These are phyloP conservation scores for Colostygia pectinataria DNA, from an alignment of 2,888 invertebrate species.

Conservation along the genomic window DNA sequence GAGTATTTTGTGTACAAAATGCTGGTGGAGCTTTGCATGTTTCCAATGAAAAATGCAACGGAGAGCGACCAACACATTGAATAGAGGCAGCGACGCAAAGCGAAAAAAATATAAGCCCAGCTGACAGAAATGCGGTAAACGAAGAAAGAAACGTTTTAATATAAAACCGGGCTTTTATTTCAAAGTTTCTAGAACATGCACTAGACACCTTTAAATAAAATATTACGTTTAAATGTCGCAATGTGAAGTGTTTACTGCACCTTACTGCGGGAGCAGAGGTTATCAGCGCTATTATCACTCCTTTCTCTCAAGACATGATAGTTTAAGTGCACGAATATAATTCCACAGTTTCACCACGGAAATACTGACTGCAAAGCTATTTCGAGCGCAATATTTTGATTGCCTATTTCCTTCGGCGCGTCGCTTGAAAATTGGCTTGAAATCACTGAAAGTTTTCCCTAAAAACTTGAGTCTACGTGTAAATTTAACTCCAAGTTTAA, in stretches of 20 bases:
- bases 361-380: slow-evolving; percentile 23
- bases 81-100: slow-evolving; percentile 58
- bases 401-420: slow-evolving; percentile 26
- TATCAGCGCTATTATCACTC: slow-evolving; percentile 20
- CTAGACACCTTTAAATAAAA: slow-evolving; percentile 51
- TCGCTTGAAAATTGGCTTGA: slow-evolving; percentile 13
- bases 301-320: slow-evolving; percentile 21
- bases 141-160: slow-evolving; percentile 48
- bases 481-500: slow-evolving; percentile 5
- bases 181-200: slow-evolving; percentile 22
- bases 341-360: slow-evolving; percentile 18
- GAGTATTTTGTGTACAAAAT: slow-evolving; percentile 35
- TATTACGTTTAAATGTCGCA: slow-evolving; percentile 22
- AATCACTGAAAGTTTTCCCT: slow-evolving; percentile 15
- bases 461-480: slow-evolving; percentile 1
- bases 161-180: slow-evolving; percentile 28
- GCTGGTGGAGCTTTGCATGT: slow-evolving; percentile 46
- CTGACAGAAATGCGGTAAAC: slow-evolving; percentile 61
- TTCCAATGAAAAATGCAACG: slow-evolving; percentile 75
- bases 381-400: slow-evolving; percentile 27
- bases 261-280: slow-evolving; percentile 11
- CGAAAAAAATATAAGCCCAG: slow-evolving; percentile 52
- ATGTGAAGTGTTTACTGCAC: slow-evolving; percentile 21
- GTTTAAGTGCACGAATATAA: slow-evolving; percentile 13
- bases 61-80: slow-evolving; percentile 53